These are phyloP conservation scores for Hoplostethus atlanticus DNA, from an alignment of 2,797 vertebrate genomes.

Conservation along the genomic window DNA sequence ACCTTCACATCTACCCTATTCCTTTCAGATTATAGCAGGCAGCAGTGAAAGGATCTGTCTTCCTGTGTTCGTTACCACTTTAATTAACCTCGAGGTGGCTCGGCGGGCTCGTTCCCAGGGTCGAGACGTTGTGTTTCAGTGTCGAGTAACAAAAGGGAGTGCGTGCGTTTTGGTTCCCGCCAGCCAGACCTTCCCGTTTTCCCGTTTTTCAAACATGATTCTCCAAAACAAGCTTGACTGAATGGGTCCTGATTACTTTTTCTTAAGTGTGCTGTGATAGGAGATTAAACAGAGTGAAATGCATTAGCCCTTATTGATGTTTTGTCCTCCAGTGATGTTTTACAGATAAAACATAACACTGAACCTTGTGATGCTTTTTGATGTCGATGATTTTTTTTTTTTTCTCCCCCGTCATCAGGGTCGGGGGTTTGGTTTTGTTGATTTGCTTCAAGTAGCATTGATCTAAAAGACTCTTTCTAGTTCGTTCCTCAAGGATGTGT, in stretches of 20 bases:
- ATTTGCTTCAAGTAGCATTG: background rate
- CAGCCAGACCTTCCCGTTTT: background rate
- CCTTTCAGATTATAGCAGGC: conserved; percentile 21
- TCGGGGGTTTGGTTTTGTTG: too few species aligned
- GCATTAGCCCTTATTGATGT: conserved; percentile 20
- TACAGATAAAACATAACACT: background rate
- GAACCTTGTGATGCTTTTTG: background rate
- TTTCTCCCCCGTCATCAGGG: too few species aligned
- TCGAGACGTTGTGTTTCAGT: too few species aligned
- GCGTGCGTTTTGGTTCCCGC: background rate
- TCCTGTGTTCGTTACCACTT: background rate
- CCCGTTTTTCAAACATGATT: background rate
- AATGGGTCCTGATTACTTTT: conserved; percentile 10
- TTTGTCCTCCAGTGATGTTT: conserved; percentile 15
- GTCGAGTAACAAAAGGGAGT: background rate
- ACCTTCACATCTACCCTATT: conserved; percentile 6
- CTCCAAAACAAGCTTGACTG: conserved; percentile 15
- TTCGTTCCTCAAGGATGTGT: background rate
- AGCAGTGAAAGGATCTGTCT: background rate
- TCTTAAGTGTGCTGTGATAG: background rate
- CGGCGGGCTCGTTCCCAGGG: too few species aligned
- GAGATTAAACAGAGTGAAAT: conserved; percentile 45
- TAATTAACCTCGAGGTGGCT: background rate
- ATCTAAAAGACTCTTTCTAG: background rate
- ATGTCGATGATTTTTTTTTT: background rate